Percentiles rank a stretch among this genome's conserved stretches.
phyloP scores from a whole-genome alignment of 2,888 invertebrate genomes.

The Monoplex corrugatus region DNA sequence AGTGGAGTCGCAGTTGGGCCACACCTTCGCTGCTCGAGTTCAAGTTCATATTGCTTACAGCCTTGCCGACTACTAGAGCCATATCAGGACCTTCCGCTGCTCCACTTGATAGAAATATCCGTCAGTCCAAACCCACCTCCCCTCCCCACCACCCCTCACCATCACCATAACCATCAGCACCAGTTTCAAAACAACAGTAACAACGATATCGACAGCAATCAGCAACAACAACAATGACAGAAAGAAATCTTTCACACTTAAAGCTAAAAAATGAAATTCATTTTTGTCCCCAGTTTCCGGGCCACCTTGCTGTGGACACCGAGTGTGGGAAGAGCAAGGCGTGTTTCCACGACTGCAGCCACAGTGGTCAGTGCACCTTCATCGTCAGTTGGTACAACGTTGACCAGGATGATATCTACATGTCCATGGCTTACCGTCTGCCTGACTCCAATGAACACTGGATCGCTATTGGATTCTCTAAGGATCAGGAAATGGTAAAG shows the following conservation, averaged over 20 bases:
- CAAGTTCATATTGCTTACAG: too few relatives aligned
- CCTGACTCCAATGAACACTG: constrained; percentile 58
- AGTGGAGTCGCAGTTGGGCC: too few relatives aligned
- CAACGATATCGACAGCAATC: not conserved
- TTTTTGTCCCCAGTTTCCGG: constrained; percentile 37
- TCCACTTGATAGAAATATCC: too few relatives aligned
- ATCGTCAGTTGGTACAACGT: constrained; percentile 60
- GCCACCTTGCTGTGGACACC: constrained; percentile 46
- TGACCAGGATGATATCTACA: constrained; percentile 40
- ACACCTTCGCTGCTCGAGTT: too few relatives aligned
- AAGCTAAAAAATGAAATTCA: not conserved
- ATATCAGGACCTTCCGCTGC: too few relatives aligned
- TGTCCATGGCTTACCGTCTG: constrained; percentile 53
- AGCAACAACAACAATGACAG: not conserved
- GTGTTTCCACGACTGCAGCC: constrained; percentile 62
- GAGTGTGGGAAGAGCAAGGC: constrained; percentile 60
- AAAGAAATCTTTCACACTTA: too few relatives aligned
- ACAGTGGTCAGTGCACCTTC: constrained; percentile 58
- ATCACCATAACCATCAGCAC: not conserved
- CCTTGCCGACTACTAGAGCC: too few relatives aligned
- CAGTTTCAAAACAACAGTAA: not conserved
- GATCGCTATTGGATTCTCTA: constrained; percentile 62
- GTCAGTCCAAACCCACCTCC: not conserved
- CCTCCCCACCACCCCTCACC: not conserved
- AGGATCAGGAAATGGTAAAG: constrained; percentile 61